Conservation (phyloP, 1,140 invertebrate species). For the Drosophila tsacasi region DNA sequence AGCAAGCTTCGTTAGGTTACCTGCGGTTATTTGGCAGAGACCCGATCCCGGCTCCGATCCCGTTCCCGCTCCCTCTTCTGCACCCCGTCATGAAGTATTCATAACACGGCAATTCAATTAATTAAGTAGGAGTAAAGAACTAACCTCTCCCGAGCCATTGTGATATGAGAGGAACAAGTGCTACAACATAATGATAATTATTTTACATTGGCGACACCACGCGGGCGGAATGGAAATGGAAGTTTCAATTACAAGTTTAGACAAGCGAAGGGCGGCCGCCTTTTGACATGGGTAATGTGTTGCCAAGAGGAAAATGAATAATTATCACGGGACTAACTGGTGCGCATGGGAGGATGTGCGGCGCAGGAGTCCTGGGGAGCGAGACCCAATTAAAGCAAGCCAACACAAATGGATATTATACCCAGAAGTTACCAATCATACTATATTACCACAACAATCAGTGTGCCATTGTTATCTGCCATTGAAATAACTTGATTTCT, state of each 20-base stretch:
- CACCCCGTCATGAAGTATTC: constrained; percentile 69
- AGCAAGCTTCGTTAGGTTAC: constrained; percentile 65
- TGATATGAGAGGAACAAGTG: constrained; percentile 48
- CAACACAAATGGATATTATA: background rate
- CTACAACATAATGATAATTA: constrained; percentile 71
- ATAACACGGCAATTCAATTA: constrained; percentile 79
- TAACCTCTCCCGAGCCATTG: constrained; percentile 40
- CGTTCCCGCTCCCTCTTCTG: background rate
- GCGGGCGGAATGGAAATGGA: constrained; percentile 8
- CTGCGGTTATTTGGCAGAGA: constrained; percentile 71
- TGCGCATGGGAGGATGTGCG: constrained; percentile 2
- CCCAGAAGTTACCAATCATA: constrained; percentile 8
- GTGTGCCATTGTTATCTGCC: constrained; percentile 4
- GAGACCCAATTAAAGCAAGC: constrained; percentile 21
- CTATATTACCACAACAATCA: background rate
- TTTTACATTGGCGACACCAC: constrained; percentile 55
- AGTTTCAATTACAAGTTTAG: constrained; percentile 73
- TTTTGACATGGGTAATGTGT: constrained; percentile 64
- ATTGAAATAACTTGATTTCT: constrained; percentile 2
- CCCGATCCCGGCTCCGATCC: constrained; percentile 4
- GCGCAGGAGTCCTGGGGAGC: background rate
- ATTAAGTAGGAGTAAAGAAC: constrained; percentile 71
- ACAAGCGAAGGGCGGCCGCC: constrained; percentile 38
- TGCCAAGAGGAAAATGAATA: constrained; percentile 63
- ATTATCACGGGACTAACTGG: constrained; percentile 36